phyloP scores from a whole-genome alignment of 2,888 invertebrate genomes.

The Herminia tarsipennalis region DNA sequence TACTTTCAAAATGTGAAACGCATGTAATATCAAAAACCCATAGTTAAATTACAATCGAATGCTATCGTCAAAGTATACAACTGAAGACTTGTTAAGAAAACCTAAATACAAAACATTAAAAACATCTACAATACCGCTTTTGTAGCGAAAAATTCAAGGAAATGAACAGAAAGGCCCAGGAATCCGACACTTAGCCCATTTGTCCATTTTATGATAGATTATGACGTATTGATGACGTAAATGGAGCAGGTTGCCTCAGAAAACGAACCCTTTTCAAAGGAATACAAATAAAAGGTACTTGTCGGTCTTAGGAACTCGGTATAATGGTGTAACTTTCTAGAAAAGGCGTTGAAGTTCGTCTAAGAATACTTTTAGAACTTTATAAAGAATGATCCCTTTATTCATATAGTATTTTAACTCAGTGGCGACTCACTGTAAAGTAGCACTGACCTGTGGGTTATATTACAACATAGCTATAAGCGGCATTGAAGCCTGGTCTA shows the following conservation, averaged over 20 bases:
- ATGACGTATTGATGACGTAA: slow-evolving; percentile 37
- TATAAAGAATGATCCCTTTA: background rate
- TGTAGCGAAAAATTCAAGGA: slow-evolving; percentile 16
- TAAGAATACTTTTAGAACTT: background rate
- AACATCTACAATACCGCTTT: slow-evolving; percentile 20
- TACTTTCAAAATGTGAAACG: no score
- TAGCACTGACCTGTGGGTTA: no score
- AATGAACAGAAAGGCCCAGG: slow-evolving; percentile 14
- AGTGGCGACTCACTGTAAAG: no score
- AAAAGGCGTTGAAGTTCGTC: background rate
- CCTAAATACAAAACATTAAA: background rate
- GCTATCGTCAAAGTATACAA: no score
- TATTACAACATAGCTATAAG: no score
- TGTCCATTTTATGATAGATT: slow-evolving; percentile 37
- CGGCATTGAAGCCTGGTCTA: no score
- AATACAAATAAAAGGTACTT: slow-evolving; percentile 5
- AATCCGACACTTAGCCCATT: slow-evolving; percentile 33
- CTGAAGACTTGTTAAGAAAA: no score
- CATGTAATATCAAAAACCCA: no score
- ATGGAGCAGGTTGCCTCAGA: slow-evolving; percentile 13
- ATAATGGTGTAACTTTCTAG: background rate
- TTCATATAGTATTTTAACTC: no score
- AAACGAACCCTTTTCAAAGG: slow-evolving; percentile 17
- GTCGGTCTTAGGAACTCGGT: background rate
- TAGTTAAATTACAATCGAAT: no score